These are phyloP conservation scores for Haemorhous mexicanus DNA, from an alignment of 2,113 vertebrate genomes.

Conservation along the genomic window DNA sequence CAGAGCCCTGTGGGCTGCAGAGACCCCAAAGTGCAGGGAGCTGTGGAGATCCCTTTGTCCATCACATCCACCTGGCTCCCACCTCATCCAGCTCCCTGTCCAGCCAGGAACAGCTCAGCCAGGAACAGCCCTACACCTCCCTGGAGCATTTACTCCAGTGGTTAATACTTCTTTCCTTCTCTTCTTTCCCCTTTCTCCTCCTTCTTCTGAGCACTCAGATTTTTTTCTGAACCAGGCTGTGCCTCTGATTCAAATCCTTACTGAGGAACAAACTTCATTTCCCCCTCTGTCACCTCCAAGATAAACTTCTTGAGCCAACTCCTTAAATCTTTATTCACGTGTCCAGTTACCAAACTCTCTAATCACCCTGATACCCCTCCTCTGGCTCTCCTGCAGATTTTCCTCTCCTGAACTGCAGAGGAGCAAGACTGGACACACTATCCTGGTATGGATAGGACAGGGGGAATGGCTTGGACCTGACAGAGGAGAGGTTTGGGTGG, in stretches of 20 bases:
- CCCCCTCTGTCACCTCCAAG: neutral
- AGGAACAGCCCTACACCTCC: no score
- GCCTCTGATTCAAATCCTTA: neutral
- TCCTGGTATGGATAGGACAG: neutral
- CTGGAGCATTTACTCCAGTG: neutral
- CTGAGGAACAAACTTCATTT: accelerated
- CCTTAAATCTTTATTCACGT: neutral
- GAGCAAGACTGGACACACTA: accelerated
- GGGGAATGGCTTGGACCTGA: neutral
- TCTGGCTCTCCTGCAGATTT: neutral
- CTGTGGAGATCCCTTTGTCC: neutral
- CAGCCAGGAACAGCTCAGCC: neutral
- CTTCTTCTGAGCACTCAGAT: no score
- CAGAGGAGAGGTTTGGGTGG: neutral
- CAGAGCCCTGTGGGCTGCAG: neutral
- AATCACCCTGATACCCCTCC: neutral
- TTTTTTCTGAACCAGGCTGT: neutral
- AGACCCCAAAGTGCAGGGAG: neutral
- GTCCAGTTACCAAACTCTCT: neutral
- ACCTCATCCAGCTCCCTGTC: accelerated
- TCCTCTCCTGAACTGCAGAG: neutral
- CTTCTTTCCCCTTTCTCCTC: neutral
- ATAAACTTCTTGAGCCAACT: neutral
- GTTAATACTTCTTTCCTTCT: neutral
- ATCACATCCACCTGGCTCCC: accelerated